These are phyloP conservation scores for Eunapius fragilis DNA, from an alignment of 37 sponge, comb jelly and placozoan species.

Conservation along the genomic window DNA sequence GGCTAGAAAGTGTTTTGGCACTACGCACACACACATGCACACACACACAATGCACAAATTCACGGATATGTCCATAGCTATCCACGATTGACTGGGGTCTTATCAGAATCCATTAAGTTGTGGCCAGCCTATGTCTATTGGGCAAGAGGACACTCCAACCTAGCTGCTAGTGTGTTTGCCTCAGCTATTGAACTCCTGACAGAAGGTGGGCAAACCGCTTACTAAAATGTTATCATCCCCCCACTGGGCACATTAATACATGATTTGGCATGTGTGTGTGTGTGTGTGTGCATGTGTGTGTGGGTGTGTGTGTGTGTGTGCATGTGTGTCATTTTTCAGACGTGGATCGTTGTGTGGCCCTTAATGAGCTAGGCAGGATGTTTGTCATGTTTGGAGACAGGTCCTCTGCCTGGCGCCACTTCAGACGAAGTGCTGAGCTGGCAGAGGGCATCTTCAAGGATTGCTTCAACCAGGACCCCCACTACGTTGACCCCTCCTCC, in stretches of 20 bases:
- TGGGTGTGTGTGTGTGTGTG: not conserved
- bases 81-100: not conserved
- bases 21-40: too few relatives aligned
- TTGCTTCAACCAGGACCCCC: too few relatives aligned
- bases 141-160: constrained; percentile 44
- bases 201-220: too few relatives aligned
- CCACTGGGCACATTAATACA: not conserved
- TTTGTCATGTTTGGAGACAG: constrained; percentile 35
- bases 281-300: not conserved
- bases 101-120: constrained; percentile 10
- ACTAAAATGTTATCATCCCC: not conserved
- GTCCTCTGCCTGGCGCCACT: not conserved
- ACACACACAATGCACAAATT: too few relatives aligned
- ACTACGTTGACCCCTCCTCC: not conserved
- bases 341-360: constrained; percentile 8
- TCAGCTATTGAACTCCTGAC: constrained; percentile 8
- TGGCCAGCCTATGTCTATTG: constrained; percentile 66
- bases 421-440: constrained; percentile 2
- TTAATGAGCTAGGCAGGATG: constrained; percentile 53
- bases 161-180: constrained; percentile 17
- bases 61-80: constrained; percentile 41
- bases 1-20: too few relatives aligned
- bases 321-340: constrained; percentile 1
- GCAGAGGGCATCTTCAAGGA: not conserved
- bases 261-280: not conserved